A percentile compares a stretch with the other conserved stretches of the same genome.
Evolutionary conservation across 2,113 vertebrate species (phyloP).

Genomic region (Oostethus manadensis): DNA sequence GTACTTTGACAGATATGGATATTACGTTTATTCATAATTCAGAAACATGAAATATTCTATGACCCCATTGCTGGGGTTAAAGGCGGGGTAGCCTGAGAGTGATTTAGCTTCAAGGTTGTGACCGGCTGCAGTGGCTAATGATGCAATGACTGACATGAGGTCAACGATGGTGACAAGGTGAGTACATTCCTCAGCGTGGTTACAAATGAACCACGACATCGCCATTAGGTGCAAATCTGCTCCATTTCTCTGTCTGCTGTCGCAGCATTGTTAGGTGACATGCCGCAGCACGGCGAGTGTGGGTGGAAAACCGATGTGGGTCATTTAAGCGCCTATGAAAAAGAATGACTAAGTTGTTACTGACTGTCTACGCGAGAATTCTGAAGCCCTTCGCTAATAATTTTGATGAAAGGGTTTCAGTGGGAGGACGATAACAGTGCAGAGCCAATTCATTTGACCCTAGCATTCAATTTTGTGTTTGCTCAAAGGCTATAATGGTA

Average conservation of each 20-base stretch:
- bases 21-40: constrained; percentile 34
- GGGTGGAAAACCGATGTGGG: constrained; percentile 59
- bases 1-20: constrained; percentile 13
- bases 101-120: constrained; percentile 34
- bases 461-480: constrained; percentile 51
- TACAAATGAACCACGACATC: constrained; percentile 40
- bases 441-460: constrained; percentile 60
- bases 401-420: constrained; percentile 61
- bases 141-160: constrained; percentile 35
- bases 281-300: constrained; percentile 31
- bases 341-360: constrained; percentile 50
- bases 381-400: constrained; percentile 61
- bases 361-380: constrained; percentile 37
- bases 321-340: constrained; percentile 53
- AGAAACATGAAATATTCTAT: constrained; percentile 27
- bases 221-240: constrained; percentile 19
- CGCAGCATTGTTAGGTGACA: constrained; percentile 28
- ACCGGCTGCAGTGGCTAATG: constrained; percentile 40
- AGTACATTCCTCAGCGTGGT: constrained; percentile 40
- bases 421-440: constrained; percentile 56
- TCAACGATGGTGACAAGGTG: constrained; percentile 46
- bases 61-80: constrained; percentile 44
- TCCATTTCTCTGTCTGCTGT: constrained; percentile 18
- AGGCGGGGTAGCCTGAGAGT: constrained; percentile 27
- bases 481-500: constrained; percentile 44